phyloP scores from a whole-genome alignment of 1,140 invertebrate genomes.

The Acromyrmex charruanus region DNA sequence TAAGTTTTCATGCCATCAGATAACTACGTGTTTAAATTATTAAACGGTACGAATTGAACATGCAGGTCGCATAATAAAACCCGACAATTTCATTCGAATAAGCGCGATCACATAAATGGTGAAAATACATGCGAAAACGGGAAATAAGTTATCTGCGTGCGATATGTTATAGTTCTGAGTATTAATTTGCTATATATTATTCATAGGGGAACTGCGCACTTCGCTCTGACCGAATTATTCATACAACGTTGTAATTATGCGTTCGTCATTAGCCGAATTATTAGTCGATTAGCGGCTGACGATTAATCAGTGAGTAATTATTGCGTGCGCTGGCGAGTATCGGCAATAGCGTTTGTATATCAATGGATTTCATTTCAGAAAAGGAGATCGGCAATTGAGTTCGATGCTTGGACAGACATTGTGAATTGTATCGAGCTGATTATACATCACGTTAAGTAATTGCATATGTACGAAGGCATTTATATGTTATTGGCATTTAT shows the following conservation, averaged over 20 bases:
- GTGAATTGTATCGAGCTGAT: slow-evolving; percentile 35
- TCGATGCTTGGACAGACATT: slow-evolving; percentile 43
- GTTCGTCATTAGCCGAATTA: slow-evolving; percentile 75
- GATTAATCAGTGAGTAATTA: slow-evolving; percentile 75
- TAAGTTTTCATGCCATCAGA: slow-evolving; percentile 51
- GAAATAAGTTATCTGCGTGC: slow-evolving; percentile 51
- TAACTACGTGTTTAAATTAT: slow-evolving; percentile 37
- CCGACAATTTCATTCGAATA: slow-evolving; percentile 53
- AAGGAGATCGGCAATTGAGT: slow-evolving; percentile 51
- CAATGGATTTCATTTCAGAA: slow-evolving; percentile 50
- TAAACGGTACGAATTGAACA: slow-evolving; percentile 36
- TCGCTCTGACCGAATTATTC: slow-evolving; percentile 67
- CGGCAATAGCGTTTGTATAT: slow-evolving; percentile 33
- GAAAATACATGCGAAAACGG: slow-evolving; percentile 56
- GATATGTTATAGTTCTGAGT: slow-evolving; percentile 67
- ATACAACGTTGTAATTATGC: slow-evolving; percentile 68
- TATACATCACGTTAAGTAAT: slow-evolving; percentile 25
- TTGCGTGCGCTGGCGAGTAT: slow-evolving; percentile 36
- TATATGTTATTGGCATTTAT: neutral
- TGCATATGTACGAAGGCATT: neutral
- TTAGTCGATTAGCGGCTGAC: slow-evolving; percentile 71
- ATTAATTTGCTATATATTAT: slow-evolving; percentile 75
- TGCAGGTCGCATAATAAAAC: slow-evolving; percentile 47
- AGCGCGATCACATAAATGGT: slow-evolving; percentile 39
- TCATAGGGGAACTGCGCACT: slow-evolving; percentile 55